These are phyloP conservation scores for Euwallacea fornicatus DNA, from an alignment of 1,140 invertebrate species.

Conservation along the genomic window DNA sequence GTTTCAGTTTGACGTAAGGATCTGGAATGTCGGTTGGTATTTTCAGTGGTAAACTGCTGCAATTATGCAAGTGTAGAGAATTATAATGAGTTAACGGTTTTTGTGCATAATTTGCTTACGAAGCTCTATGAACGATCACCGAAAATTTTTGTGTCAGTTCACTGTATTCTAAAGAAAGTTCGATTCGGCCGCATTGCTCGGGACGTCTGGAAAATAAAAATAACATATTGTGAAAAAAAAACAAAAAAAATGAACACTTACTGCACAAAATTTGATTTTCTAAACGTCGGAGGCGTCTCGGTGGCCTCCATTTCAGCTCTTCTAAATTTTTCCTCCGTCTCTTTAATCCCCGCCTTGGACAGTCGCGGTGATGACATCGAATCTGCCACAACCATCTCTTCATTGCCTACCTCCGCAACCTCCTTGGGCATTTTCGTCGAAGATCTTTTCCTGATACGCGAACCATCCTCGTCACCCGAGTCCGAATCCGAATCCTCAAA, in stretches of 20 bases:
- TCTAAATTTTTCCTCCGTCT: neutral
- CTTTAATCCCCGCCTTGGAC: neutral
- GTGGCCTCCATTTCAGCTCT: neutral
- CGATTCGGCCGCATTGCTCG: constrained; percentile 72
- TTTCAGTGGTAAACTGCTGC: constrained; percentile 78
- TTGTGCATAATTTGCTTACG: constrained; percentile 61
- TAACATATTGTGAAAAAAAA: no score
- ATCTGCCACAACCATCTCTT: neutral
- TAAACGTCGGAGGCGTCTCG: neutral
- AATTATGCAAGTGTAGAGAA: constrained; percentile 26
- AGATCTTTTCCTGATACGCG: neutral
- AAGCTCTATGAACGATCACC: constrained; percentile 81
- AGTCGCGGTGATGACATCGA: neutral
- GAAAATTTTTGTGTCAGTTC: constrained; percentile 74
- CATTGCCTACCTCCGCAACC: no score
- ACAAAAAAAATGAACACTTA: neutral
- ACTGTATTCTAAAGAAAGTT: constrained; percentile 81
- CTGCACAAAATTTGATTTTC: constrained; percentile 8
- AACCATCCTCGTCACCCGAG: constrained; percentile 15
- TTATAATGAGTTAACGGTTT: constrained; percentile 7
- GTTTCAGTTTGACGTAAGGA: constrained; percentile 90
- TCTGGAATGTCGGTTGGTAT: constrained; percentile 87
- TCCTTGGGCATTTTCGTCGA: neutral
- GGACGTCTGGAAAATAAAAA: constrained; percentile 20
- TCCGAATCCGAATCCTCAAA: constrained; percentile 36